A percentile compares a stretch with the other conserved stretches of the same genome.
Evolutionary conservation across 2,797 vertebrate species (phyloP).

Genomic region (Megalops cyprinoides): DNA sequence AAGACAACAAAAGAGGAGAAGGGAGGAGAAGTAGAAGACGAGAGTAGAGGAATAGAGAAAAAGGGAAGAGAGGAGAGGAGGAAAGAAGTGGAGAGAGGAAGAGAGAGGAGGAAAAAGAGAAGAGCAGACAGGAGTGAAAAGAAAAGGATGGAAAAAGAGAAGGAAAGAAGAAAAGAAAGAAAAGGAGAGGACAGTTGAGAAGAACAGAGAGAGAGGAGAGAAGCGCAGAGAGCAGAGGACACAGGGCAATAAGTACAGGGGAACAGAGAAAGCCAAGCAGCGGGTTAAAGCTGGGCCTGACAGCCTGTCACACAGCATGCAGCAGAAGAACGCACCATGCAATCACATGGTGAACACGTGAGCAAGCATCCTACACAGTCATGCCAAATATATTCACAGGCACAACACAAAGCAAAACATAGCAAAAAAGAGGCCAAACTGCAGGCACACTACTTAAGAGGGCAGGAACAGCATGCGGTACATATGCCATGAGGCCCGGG

Average conservation of each 20-base stretch:
- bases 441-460: neutral
- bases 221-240: neutral
- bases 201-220: slow-evolving; percentile 17
- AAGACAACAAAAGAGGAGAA: neutral
- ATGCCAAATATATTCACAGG: neutral
- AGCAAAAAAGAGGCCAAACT: too few species aligned
- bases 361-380: neutral
- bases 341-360: neutral
- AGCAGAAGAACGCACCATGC: neutral
- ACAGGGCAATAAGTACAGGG: slow-evolving; percentile 31
- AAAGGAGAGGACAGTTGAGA: slow-evolving; percentile 13
- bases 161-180: slow-evolving; percentile 14
- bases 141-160: too few species aligned
- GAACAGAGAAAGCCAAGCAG: slow-evolving; percentile 40
- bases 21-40: slow-evolving; percentile 24
- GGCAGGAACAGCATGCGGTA: neutral
- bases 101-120: neutral
- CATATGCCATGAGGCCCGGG: neutral
- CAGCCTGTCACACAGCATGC: neutral
- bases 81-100: slow-evolving; percentile 20
- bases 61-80: neutral
- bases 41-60: too few species aligned
- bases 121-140: too few species aligned
- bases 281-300: slow-evolving; percentile 25
- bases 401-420: neutral